Percentiles rank a stretch among this genome's conserved stretches.
phyloP scores from a whole-genome alignment of 2,888 invertebrate genomes.

The Erannis defoliaria region DNA sequence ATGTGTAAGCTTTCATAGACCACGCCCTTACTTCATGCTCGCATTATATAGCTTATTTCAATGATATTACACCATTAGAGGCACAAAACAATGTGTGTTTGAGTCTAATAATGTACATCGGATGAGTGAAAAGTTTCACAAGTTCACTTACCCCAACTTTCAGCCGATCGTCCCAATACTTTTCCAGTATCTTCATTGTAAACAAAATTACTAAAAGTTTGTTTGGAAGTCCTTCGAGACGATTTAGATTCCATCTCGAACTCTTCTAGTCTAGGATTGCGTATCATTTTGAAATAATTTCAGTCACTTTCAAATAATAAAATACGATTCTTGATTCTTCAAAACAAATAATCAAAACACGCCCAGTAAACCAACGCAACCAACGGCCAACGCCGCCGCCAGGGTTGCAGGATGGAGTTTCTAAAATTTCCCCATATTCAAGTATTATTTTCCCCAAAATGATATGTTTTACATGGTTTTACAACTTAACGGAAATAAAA shows the following conservation, averaged over 20 bases:
- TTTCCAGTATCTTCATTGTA: conserved; percentile 78
- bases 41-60: background rate
- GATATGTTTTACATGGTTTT: too few relatives aligned
- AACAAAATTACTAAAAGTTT: conserved; percentile 61
- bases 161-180: conserved; percentile 78
- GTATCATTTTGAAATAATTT: conserved; percentile 56
- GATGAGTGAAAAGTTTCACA: conserved; percentile 17
- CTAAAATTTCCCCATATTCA: too few relatives aligned
- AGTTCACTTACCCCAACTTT: conserved; percentile 84
- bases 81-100: background rate
- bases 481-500: too few relatives aligned
- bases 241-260: conserved; percentile 74
- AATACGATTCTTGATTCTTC: conserved; percentile 29
- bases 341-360: conserved; percentile 41
- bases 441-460: too few relatives aligned
- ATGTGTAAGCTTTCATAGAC: conserved; percentile 5
- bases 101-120: background rate
- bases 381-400: conserved; percentile 9
- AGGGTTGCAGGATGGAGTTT: too few relatives aligned
- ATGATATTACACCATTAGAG: background rate
- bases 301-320: conserved; percentile 46
- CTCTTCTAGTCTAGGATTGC: conserved; percentile 71
- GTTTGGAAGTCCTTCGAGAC: conserved; percentile 51
- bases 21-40: conserved; percentile 22
- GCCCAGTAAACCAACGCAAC: background rate